Base-by-base conservation (phyloP, 2,888 invertebrate genomes). In the Drosophila atroscutellata region DNA sequence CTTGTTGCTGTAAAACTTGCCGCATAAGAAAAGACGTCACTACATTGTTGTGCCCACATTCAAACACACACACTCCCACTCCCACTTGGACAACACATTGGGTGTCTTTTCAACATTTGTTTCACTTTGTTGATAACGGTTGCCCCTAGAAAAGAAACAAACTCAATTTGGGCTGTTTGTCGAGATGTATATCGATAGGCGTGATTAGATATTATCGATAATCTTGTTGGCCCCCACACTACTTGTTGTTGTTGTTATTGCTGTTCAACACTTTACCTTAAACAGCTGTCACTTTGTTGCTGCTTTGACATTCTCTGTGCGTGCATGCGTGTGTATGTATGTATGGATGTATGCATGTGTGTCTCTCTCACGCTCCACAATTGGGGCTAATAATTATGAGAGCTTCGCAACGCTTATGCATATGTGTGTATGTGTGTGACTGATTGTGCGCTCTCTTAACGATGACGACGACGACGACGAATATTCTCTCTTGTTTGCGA, bases 241-340 rank as follows among this genome's bases (percentile, higher is more conserved):
- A 75, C 78, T 70, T 75, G 69, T 81, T 80, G 69, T 75, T 69
- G 64, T 51, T 70, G 51, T 61, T 49, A 3, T 52, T 57, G 36
- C 59, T 62, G 55, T 55, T 66, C 58, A 70, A 71, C 67, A 77
- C 58, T 81, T 85, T 86, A 80, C 72, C 86, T 73, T 83, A 83
- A 86, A 86, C 86, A 86, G 86, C 86, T 86, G 86, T 86, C 88
- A 89, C 66, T 79, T 82, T 72, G 65, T 66, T 65, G 63, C 66
- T 70, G 62, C 52, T 63, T 61, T 80, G 56, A 67, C 63, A 68
- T 58, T 64, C 51, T 54, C 7, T 58, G 26, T 49, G 26, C 28
- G 55, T 55, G 56, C 54, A 57, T 66, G 62, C 42, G 51, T 49
- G 47, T 34, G 11, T 51, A 13, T 45, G 49, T 42, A 34, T 36